Percentiles rank a stretch among this genome's conserved stretches.
phyloP scores from a whole-genome alignment of 2,797 vertebrate genomes.

The Xiphorhynchus erythropygius region DNA sequence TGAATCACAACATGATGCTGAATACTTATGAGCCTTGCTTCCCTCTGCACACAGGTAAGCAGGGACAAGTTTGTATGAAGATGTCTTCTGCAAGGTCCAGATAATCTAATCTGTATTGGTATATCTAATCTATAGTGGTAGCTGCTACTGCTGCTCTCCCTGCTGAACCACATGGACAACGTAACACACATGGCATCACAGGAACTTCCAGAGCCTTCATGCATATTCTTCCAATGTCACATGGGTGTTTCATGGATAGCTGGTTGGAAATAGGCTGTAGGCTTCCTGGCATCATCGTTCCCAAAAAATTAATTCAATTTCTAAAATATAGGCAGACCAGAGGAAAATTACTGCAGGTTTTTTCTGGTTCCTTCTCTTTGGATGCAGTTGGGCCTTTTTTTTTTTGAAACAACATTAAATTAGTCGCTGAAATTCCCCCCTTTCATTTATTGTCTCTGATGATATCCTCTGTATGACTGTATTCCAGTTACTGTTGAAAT shows the following conservation, averaged over 20 bases:
- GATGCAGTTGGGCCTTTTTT: background rate
- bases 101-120: background rate
- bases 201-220: background rate
- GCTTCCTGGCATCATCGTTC: background rate
- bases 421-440: background rate
- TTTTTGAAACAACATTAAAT: background rate
- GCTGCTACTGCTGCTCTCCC: background rate
- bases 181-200: background rate
- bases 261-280: background rate
- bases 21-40: background rate
- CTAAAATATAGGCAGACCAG: background rate
- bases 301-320: background rate
- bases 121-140: background rate
- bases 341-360: background rate
- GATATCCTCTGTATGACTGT: background rate
- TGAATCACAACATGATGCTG: background rate
- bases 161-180: fast-evolving
- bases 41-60: background rate
- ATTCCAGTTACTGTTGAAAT: background rate
- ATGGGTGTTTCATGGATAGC: background rate
- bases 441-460: background rate
- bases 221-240: background rate
- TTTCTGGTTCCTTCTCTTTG: background rate
- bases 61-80: background rate
- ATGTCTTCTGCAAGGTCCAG: background rate